Evolutionary conservation across 2,888 invertebrate genomes (phyloP), one percentile per base, ranked within the genome.

Genomic region (Phyto melanocephala): DNA sequence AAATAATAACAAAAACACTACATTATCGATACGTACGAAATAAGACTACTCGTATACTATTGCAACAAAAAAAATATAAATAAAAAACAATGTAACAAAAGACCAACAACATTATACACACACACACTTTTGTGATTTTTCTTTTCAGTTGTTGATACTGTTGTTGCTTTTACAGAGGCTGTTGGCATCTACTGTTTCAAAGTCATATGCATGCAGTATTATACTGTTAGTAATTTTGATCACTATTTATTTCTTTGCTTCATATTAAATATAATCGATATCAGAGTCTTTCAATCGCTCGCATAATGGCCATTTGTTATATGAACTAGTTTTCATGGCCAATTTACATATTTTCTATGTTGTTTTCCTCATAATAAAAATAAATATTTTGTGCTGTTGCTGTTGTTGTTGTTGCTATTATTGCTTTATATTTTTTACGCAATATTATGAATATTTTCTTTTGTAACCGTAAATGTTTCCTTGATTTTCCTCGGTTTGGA

Each of bases 301-400:
- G 74, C 78, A 70, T 58, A 70, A 70, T 50, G 45, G 65, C 42
- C 52, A 71, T 65, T 82, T 74, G 63, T 78, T 65, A 75, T 67
- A 40, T 75, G 75, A 71, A 82, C 82, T 82, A 82, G 82, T 82
- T 82, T 82, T 67, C 62, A 68, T 68, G 63, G 79, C 24, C 67
- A 79, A 79, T 79, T 74, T 79, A 60, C 50, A 67, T 74, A 67
- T 79, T 58, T 60, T 58, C 47, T 28, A 28, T 45, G 0, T 13
- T 65, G 2, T 40, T 47, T 68, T 71, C 15, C 20, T 35, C 24
- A 35, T 58, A 28, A 28, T 28, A 28, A 28, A 5, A 28, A 28
- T 6, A 28, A 28, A 28, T 28, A 28, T 28, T 28, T 28, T 28
- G 28, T 28, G 11, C 8, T 74, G 1, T 52, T 62, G 20, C 3